Base-by-base conservation (phyloP, 2,797 vertebrate species). In the Babyrousa celebensis region DNA sequence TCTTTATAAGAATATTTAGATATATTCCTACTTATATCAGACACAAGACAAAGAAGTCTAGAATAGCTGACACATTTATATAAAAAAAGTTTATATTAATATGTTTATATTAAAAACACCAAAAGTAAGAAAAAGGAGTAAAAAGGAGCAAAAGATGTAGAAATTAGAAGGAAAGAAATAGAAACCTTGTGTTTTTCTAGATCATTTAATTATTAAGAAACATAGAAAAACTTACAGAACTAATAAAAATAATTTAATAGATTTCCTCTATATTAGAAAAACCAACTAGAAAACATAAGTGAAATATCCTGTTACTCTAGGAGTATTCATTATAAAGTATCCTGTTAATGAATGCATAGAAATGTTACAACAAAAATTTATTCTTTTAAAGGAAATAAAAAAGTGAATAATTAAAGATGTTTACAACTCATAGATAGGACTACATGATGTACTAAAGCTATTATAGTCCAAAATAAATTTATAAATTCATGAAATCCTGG, bases 251-350 rank as follows among this genome's bases (percentile, higher is more conserved):
- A 54, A 70, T 36, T 68, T 16, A 52, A 2, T 62, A 83, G 12
- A 6, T 18, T 40, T 79, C 12, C 17, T n/a, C 4, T 86, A 54
- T 3, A 58, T 2, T 14, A 86, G 16, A 40, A 83, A 94, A 89
- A 58, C 4, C n/a, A 48, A 68, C 17, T 27, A 78, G 18, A 77
- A 67, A 84, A 87, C 68, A 56, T 60, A 54, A 32, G 12, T 82
- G 56, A 87, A 89, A 77, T 43, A n/a, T 2, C 32, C 58, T 21
- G 5, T 84, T 97, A 77, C 23, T 88, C 20, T 95, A 80, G 23
- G 9, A 93, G 68, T 20, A 84, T 21, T 12, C 18, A 71, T 71
- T 80, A 71, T 86, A 60, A 89, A 36, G 17, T 29, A 67, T 60
- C 6, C 60, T 54, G 5, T 68, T 65, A 92, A 77, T 52, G 48